Conservation (phyloP, 1,140 invertebrate species). For the Lepidostoma basale region DNA sequence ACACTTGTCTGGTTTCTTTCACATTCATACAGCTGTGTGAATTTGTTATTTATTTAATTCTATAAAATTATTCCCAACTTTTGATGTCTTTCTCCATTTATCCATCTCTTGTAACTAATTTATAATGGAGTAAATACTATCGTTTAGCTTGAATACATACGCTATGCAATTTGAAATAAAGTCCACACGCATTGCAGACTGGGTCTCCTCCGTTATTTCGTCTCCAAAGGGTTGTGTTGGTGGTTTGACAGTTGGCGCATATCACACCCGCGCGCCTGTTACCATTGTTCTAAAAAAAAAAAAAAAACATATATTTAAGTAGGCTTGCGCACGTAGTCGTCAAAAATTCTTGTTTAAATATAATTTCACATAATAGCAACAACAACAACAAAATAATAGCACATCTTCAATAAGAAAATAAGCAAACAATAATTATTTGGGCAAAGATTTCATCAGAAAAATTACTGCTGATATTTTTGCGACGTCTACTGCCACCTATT, state of each 20-base stretch:
- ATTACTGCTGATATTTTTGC: too few species aligned
- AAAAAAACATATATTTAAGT: not conserved
- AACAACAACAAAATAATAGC: too few species aligned
- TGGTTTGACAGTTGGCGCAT: constrained; percentile 88
- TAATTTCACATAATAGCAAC: too few species aligned
- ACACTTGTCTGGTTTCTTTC: too few species aligned
- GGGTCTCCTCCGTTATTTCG: constrained; percentile 88
- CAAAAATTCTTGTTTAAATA: too few species aligned
- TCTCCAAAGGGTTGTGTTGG: constrained; percentile 85
- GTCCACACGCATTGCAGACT: constrained; percentile 90
- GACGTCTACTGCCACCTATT: not conserved
- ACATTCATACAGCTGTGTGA: too few species aligned
- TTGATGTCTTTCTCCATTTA: too few species aligned
- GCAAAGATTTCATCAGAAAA: too few species aligned
- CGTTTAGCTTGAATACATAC: constrained; percentile 64
- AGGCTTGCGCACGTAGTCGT: too few species aligned
- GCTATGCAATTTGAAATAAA: constrained; percentile 88
- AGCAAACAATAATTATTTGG: too few species aligned
- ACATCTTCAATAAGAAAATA: too few species aligned
- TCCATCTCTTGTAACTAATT: constrained; percentile 10
- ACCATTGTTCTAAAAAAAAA: constrained; percentile 64
- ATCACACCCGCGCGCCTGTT: constrained; percentile 76
- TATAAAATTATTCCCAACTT: constrained; percentile 37
- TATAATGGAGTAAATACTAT: too few species aligned
- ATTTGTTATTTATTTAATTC: constrained; percentile 27